Evolutionary conservation across 92 coral and sea anemone genomes (phyloP).

Genomic region (Pocillopora meandrina): DNA sequence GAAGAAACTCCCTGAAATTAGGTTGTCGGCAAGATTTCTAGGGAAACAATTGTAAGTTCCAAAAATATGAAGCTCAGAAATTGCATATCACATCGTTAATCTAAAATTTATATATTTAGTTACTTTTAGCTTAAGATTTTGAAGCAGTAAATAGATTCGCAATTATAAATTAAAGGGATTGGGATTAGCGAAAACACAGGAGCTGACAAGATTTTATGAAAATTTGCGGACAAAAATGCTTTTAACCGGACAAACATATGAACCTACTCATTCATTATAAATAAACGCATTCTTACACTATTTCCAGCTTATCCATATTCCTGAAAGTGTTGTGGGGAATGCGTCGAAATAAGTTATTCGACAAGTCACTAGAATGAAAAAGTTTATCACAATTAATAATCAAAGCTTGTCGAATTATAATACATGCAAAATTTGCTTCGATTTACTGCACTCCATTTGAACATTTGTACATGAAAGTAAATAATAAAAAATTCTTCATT

Average conservation of each 20-base stretch:
- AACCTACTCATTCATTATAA: neutral
- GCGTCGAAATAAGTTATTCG: neutral
- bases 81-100: too few relatives aligned
- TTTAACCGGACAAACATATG: too few relatives aligned
- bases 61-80: neutral
- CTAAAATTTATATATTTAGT: too few relatives aligned
- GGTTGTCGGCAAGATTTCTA: slow-evolving; percentile 6
- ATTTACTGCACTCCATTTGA: too few relatives aligned
- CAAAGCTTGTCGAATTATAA: neutral
- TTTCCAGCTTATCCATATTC: neutral
- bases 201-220: too few relatives aligned
- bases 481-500: too few relatives aligned
- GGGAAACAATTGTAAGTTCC: neutral
- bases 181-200: too few relatives aligned
- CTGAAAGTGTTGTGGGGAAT: slow-evolving; percentile 7
- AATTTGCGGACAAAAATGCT: too few relatives aligned
- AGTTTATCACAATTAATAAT: neutral
- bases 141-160: too few relatives aligned
- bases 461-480: too few relatives aligned
- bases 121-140: too few relatives aligned
- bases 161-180: too few relatives aligned
- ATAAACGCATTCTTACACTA: neutral
- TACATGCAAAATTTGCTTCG: neutral
- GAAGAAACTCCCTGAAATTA: neutral
- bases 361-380: neutral